These are phyloP conservation scores for Mellivora capensis DNA, from an alignment of 2,113 vertebrate species.

Conservation along the genomic window DNA sequence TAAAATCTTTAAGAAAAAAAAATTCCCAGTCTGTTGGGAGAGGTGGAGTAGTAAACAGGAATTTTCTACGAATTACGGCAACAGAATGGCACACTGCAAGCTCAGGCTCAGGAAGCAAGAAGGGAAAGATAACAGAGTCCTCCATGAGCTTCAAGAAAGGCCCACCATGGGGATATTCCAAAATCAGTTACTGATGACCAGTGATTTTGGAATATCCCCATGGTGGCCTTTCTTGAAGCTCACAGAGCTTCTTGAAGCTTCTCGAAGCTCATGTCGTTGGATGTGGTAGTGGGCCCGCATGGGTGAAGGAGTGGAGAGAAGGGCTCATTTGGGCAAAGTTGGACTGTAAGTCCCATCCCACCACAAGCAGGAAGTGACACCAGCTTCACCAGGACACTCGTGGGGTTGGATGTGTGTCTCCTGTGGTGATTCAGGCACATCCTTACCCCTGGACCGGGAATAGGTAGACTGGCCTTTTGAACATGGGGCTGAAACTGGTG, in stretches of 20 bases:
- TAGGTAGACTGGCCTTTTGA: rapidly evolving
- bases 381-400: neutral
- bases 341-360: neutral
- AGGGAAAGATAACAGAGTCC: neutral
- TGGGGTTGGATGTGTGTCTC: too few species aligned
- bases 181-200: neutral
- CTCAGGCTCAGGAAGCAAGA: neutral
- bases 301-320: too few species aligned
- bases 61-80: neutral
- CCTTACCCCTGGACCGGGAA: rapidly evolving
- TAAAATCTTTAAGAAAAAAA: too few species aligned
- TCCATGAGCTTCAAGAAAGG: neutral
- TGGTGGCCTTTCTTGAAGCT: too few species aligned
- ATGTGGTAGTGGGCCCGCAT: neutral
- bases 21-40: neutral
- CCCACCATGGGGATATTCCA: neutral
- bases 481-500: rapidly evolving
- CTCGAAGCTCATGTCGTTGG: too few species aligned
- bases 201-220: too few species aligned
- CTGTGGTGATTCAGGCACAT: rapidly evolving
- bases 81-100: too few species aligned
- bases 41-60: neutral
- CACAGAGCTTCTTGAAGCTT: too few species aligned
- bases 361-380: too few species aligned
- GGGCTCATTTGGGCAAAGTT: neutral